A percentile compares a stretch with the other conserved stretches of the same genome.
These are phyloP conservation scores for Pristionchus pacificus DNA, from an alignment of 1,140 invertebrate species.

Conservation along the genomic window DNA sequence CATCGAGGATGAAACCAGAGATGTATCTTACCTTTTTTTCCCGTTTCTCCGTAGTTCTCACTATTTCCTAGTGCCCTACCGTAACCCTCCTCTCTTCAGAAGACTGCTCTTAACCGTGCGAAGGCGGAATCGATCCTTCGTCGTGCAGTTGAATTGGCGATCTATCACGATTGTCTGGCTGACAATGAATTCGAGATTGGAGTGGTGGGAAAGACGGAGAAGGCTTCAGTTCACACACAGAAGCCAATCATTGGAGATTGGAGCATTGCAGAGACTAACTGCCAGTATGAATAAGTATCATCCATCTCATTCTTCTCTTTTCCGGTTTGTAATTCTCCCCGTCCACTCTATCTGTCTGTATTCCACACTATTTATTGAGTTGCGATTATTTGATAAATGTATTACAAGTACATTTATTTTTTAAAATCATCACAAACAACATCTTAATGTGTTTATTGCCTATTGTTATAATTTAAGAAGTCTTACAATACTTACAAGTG, in stretches of 20 bases:
- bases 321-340: conserved; percentile 1
- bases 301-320: too few relatives aligned
- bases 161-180: conserved; percentile 44
- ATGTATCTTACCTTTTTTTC: too few relatives aligned
- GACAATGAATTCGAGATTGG: conserved; percentile 43
- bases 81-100: not conserved
- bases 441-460: too few relatives aligned
- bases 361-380: too few relatives aligned
- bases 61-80: not conserved
- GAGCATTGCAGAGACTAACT: conserved; percentile 45
- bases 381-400: too few relatives aligned
- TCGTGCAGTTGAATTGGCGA: conserved; percentile 34
- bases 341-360: conserved; percentile 1
- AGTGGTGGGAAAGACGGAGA: conserved; percentile 28
- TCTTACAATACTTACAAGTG: too few relatives aligned
- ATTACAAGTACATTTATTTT: too few relatives aligned
- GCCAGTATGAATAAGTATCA: conserved; percentile 41
- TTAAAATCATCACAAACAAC: too few relatives aligned
- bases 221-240: conserved; percentile 9
- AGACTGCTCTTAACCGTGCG: not conserved
- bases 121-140: conserved; percentile 14
- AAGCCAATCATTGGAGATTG: conserved; percentile 43
- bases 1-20: conserved; percentile 40
- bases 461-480: too few relatives aligned
- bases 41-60: too few relatives aligned